phyloP scores from a whole-genome alignment of 2,113 vertebrate species.

The Pampusana beccarii region DNA sequence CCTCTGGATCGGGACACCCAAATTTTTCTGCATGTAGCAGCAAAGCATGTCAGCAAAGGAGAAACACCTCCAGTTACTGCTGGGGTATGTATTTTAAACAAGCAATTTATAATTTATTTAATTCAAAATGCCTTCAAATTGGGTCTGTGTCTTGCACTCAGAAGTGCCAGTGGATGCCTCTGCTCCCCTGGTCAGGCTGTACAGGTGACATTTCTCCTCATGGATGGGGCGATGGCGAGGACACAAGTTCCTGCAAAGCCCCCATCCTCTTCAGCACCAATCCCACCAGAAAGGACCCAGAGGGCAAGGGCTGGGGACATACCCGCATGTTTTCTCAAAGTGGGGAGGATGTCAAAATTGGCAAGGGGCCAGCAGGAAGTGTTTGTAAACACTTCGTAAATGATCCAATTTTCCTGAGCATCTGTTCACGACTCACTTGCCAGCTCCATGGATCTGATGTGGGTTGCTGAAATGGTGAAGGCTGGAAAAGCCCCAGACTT shows the following conservation, averaged over 20 bases:
- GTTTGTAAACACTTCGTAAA: slow-evolving; percentile 68
- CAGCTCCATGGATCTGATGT: not conserved
- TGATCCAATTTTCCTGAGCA: slow-evolving; percentile 64
- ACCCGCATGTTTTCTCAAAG: not conserved
- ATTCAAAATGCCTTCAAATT: not conserved
- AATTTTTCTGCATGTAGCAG: not conserved
- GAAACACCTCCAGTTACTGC: not conserved
- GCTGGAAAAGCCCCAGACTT: slow-evolving; percentile 15
- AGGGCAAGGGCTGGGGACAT: not conserved
- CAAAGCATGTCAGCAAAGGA: not conserved
- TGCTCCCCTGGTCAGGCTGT: not conserved
- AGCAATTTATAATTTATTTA: not conserved
- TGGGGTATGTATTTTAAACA: not conserved
- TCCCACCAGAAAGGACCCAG: not conserved
- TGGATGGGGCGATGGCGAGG: not conserved
- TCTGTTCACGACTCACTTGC: slow-evolving; percentile 52
- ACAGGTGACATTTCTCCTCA: not conserved
- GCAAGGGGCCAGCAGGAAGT: not conserved
- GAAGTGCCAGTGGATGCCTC: not conserved
- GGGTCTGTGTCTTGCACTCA: not conserved
- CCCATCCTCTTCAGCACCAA: not conserved
- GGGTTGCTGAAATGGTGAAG: not conserved
- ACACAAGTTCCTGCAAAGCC: not conserved
- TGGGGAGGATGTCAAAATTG: slow-evolving; percentile 27
- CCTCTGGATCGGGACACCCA: not conserved